These are phyloP conservation scores for Phortica variegata DNA, from an alignment of 1,140 invertebrate genomes.

Conservation along the genomic window DNA sequence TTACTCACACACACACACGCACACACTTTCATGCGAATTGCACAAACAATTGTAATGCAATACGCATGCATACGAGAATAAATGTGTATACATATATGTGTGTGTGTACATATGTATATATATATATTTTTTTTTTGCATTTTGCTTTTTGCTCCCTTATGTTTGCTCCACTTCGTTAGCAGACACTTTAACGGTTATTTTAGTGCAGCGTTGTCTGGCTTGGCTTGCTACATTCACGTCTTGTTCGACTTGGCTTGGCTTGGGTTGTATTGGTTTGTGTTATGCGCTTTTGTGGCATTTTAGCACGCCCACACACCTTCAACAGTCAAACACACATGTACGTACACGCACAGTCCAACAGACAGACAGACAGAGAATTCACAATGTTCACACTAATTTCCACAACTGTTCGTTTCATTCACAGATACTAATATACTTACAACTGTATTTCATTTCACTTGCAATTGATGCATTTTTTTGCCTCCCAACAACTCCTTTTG, in stretches of 20 bases:
- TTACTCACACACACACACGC: slow-evolving; percentile 35
- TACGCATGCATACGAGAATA: slow-evolving; percentile 27
- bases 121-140: not conserved
- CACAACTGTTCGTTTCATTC: slow-evolving; percentile 32
- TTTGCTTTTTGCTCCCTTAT: not conserved
- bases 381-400: slow-evolving; percentile 47
- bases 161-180: slow-evolving; percentile 36
- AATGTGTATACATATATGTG: not conserved
- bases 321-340: slow-evolving; percentile 3
- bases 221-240: slow-evolving; percentile 8
- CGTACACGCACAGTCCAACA: slow-evolving; percentile 2
- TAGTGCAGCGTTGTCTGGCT: slow-evolving; percentile 38
- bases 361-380: slow-evolving; percentile 18
- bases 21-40: slow-evolving; percentile 11
- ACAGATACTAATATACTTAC: slow-evolving; percentile 9
- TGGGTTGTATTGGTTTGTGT: too few species aligned
- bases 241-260: too few species aligned
- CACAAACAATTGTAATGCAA: slow-evolving; percentile 44
- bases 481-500: slow-evolving; percentile 1
- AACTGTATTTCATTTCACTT: slow-evolving; percentile 39
- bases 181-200: slow-evolving; percentile 55
- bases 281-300: not conserved
- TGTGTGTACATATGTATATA: too few species aligned
- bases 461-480: slow-evolving; percentile 7
- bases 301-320: slow-evolving; percentile 17